Base-by-base conservation (phyloP, 1,140 invertebrate species). In the Diorhabda elongata region DNA sequence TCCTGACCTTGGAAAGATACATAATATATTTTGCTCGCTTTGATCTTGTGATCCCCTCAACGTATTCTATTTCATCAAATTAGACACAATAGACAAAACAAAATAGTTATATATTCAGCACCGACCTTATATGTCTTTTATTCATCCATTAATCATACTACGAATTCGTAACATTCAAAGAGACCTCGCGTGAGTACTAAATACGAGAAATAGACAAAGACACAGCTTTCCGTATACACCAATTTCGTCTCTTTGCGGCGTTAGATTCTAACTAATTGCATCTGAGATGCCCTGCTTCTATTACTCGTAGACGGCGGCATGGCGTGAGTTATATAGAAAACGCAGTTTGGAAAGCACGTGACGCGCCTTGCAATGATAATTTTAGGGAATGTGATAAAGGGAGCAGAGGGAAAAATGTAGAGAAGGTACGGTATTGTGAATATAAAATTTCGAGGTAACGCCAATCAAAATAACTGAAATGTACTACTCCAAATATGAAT, bases 301-400 rank as follows among this genome's bases (percentile, higher is more conserved):
- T 52, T 52, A 52, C 47, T 52, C 47, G n/a, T 52, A 6, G 47
- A 8, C 6, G 47, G 6, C 3, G 47, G 47, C 47, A n/a, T 52
- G 47, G 47, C 47, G 47, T 52, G 47, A 52, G 47, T 52, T 52
- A 52, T 52, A 52, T n/a, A 52, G 47, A 52, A 52, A 52, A 52
- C 47, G 47, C 47, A 52, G 47, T 52, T 52, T 52, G 47, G 6
- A n/a, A 52, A 52, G 47, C 47, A 52, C 47, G 47, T 52, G 47
- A 52, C 47, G 47, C 47, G 47, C 47, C 4, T 52, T 6, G n/a
- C 47, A 52, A 52, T 8, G 47, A 52, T 8, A 26, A 26, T 26
- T 26, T 1, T 26, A 26, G 26, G 26, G 26, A 26, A 26, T 26
- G 26, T 26, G 26, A 26, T 26, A 26, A 26, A 26, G 26, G 26